Conservation (phyloP, 2,113 vertebrate species). For the Callopanchax toddi region DNA sequence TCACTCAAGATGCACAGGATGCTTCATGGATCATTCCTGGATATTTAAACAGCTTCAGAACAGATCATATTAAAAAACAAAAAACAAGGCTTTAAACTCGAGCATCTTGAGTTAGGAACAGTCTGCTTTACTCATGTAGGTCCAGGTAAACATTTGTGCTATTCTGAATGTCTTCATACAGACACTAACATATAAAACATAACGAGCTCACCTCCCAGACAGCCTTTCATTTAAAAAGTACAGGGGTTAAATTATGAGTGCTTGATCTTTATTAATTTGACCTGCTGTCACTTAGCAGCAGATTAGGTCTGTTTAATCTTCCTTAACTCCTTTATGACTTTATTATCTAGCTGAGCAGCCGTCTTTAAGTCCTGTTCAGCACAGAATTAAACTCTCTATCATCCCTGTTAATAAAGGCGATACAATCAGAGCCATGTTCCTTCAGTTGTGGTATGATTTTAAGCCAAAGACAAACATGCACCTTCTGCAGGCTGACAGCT, state of each 20-base stretch:
- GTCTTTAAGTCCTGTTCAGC: conserved; percentile 21
- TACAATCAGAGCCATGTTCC: conserved; percentile 20
- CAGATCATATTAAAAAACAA: no score
- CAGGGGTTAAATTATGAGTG: neutral
- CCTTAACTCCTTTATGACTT: conserved; percentile 13
- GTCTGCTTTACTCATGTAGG: no score
- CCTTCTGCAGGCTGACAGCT: conserved; percentile 38
- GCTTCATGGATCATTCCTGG: no score
- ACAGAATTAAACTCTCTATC: conserved; percentile 24
- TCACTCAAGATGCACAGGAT: no score
- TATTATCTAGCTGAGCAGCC: conserved; percentile 27
- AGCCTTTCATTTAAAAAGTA: no score
- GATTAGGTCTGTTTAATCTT: conserved; percentile 21
- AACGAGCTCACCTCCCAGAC: neutral
- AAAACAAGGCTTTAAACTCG: no score
- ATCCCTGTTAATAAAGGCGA: conserved; percentile 40
- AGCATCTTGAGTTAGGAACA: no score
- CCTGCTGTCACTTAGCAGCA: neutral
- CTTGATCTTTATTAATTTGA: conserved; percentile 5
- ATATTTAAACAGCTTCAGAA: no score
- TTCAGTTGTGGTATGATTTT: conserved; percentile 37
- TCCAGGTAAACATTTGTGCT: no score
- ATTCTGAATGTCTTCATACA: no score
- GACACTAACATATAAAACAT: no score
- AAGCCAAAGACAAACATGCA: conserved; percentile 39